Conservation (phyloP, 2,888 invertebrate genomes). For the Bombylius discolor region DNA sequence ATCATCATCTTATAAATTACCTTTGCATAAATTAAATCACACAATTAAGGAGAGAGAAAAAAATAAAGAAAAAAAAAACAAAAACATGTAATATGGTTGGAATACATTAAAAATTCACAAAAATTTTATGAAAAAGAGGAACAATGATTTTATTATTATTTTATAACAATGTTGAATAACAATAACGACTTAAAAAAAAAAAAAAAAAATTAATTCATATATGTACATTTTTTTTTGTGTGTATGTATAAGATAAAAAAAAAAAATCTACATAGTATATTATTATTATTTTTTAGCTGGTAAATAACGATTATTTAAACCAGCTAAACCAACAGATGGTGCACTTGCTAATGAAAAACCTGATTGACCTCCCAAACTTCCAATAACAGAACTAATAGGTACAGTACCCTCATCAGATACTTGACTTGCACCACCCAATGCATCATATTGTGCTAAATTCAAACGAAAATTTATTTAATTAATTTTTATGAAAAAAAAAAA, state of each 20-base stretch:
- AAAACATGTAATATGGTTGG: too few species aligned
- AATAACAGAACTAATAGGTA: slow-evolving; percentile 11
- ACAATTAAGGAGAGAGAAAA: too few species aligned
- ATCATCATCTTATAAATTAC: too few species aligned
- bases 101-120: too few species aligned
- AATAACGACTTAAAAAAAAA: background rate
- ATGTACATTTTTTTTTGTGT: too few species aligned
- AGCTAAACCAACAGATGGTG: background rate
- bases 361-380: slow-evolving; percentile 5
- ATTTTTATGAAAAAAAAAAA: background rate
- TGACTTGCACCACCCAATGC: slow-evolving; percentile 11
- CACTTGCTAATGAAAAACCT: background rate
- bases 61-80: too few species aligned
- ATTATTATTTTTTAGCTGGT: slow-evolving; percentile 2
- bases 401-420: slow-evolving; percentile 9
- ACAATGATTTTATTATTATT: background rate
- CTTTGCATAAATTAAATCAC: too few species aligned
- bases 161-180: background rate
- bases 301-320: slow-evolving; percentile 1
- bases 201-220: background rate
- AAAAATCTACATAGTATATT: background rate
- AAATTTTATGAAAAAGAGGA: background rate
- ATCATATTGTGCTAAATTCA: background rate
- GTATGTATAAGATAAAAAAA: background rate
- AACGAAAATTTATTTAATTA: too few species aligned